Evolutionary conservation across 2,797 vertebrate species (phyloP), one percentile per base, ranked within the genome.

Genomic region (Leontocebus nigricollis): DNA sequence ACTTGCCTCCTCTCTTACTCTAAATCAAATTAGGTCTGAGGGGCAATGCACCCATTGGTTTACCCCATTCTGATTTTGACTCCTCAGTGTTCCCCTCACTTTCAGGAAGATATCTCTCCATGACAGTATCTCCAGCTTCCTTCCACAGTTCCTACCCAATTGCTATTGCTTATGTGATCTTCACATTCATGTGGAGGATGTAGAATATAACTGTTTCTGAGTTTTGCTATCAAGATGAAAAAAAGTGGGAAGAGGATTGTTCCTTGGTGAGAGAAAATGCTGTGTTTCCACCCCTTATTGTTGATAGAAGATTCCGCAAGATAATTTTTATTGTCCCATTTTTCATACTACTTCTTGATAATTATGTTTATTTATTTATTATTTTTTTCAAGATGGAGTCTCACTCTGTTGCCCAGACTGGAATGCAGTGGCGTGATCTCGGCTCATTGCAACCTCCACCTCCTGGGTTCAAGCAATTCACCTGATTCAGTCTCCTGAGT

Each of bases 31-130:
- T 44, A n/a, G 55, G 17, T 30, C 13, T 36, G 39, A 41, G 46
- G 4, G 17, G 48, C 30, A 1, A 0, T 41, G 11, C 24, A 4
- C 20, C 52, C 10, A 0, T 20, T 39, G 13, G 24, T 46, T 46
- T 27, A 26, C 5, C 17, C 14, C 22, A 2, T 81, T 41, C 27
- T 75, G 9, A 64, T 39, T 46, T 30, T 22, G 57, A 27, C 39
- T 6, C 19, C 19, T 46, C 2, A 0, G 2, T 0, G 0, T 22
- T 36, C 4, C 7, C 52, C n/a, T 27, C 1, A 12, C 15, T 24
- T 15, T 48, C 6, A 22, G 52, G 36, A 55, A 33, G 39, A 0
- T 12, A 19, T 72, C 30, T 55, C 27, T 57, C 4, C 20, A 1
- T 8, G 46, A 1, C 15, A 12, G 0, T 0, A 8, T 6, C 24